Evolutionary conservation across 2,797 vertebrate species (phyloP), one percentile per base, ranked within the genome.

Genomic region (Pangasius macronema): DNA sequence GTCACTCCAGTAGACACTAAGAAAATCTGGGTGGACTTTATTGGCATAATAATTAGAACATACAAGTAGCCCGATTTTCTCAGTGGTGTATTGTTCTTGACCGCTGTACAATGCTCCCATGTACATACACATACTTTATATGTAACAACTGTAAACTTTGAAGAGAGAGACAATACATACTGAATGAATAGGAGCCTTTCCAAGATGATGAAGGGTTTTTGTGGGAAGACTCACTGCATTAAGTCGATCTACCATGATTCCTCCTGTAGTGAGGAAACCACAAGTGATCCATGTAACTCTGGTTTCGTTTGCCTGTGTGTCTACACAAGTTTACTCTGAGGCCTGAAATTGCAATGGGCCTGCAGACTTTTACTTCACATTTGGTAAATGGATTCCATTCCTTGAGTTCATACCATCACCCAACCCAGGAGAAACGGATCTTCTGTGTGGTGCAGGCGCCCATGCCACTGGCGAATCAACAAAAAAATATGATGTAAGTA

Each of bases 221-320:
- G 93, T 94, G 94, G 91, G 90, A 93, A 95, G 93, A 92, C 93
- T 94, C 88, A 77, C 91, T 88, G 91, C 91, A 93, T 91, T 88
- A 65, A 93, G 96, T 95, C 93, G 88, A 96, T 95, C 94, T 90
- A 85, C 89, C 88, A 89, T 91, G 92, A 93, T 92, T 94, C 94
- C 94, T 93, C 93, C 93, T 92, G 91, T 88, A 91, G 93, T 92
- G 91, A 93, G 92, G 92, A 94, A 90, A 93, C 93, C 94, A 94
- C 94, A 91, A 92, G 92, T 93, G 93, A 91, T 87, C 93, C 90
- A 91, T 93, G 93, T 95, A 94, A 94, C 93, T 93, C 93, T 93
- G 93, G 94, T 49, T 65, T 10, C 27, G 3, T 82, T 83, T 83
- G 61, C 42, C 63, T 51, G 11, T 61, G 55, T 61, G 55, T 81